A percentile compares a stretch with the other conserved stretches of the same genome.
phyloP scores from a whole-genome alignment of 1,140 invertebrate genomes.

The Parapsyche elsis region DNA sequence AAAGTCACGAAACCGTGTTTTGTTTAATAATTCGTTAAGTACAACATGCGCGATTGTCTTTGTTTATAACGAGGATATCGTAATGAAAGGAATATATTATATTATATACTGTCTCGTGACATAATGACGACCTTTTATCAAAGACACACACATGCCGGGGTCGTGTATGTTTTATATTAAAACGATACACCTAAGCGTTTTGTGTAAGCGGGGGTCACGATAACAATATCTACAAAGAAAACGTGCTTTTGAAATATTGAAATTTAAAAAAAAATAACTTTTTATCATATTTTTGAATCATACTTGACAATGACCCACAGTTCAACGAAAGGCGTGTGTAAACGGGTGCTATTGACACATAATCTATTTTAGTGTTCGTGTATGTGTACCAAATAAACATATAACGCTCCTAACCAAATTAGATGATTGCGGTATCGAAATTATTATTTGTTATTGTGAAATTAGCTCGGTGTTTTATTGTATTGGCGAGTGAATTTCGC shows the following conservation, averaged over 20 bases:
- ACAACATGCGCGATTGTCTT: no score
- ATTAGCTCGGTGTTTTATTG: no score
- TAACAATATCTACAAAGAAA: neutral
- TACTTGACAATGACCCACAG: slow-evolving; percentile 12
- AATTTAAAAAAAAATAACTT: neutral
- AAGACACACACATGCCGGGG: neutral
- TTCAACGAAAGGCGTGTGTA: slow-evolving; percentile 7
- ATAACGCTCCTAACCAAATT: slow-evolving; percentile 4
- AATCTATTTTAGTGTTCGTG: slow-evolving; percentile 16
- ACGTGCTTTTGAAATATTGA: neutral
- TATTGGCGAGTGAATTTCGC: no score
- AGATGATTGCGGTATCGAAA: neutral
- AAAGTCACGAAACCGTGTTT: no score
- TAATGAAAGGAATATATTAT: no score
- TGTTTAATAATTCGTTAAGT: no score
- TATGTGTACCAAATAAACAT: neutral
- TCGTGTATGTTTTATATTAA: neutral
- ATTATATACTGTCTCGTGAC: no score
- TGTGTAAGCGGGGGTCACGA: slow-evolving; percentile 5
- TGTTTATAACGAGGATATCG: no score
- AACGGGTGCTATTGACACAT: slow-evolving; percentile 18
- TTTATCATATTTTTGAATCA: slow-evolving; percentile 27
- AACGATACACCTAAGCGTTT: neutral
- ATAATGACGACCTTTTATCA: neutral
- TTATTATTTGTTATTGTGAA: no score